Conservation (phyloP, 2,888 invertebrate species). For the Tineola bisselliella region DNA sequence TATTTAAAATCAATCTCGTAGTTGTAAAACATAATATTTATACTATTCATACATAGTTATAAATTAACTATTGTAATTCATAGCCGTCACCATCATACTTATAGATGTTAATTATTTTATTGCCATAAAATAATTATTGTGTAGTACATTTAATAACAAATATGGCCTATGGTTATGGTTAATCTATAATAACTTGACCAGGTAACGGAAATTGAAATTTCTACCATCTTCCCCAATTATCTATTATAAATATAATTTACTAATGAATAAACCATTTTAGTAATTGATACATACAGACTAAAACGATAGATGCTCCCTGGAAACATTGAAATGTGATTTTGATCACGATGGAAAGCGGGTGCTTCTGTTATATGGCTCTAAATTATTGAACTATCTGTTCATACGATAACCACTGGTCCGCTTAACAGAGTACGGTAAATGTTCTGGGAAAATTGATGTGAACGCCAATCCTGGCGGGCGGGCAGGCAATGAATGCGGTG, state of each 20-base stretch:
- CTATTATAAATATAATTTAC: too few species aligned
- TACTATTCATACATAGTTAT: background rate
- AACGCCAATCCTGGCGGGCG: background rate
- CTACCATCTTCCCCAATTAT: too few species aligned
- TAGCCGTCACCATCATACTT: too few species aligned
- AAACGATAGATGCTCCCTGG: background rate
- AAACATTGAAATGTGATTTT: background rate
- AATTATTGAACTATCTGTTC: slow-evolving; percentile 11
- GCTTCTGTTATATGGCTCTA: background rate
- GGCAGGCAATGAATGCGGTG: slow-evolving; percentile 5
- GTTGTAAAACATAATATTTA: background rate
- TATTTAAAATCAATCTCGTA: slow-evolving; percentile 4
- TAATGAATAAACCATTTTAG: too few species aligned
- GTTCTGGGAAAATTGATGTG: slow-evolving; percentile 14
- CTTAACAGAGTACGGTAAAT: slow-evolving; percentile 13
- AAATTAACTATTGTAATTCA: background rate
- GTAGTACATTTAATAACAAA: too few species aligned
- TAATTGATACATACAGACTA: background rate
- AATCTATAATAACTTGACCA: too few species aligned
- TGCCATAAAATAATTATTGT: too few species aligned
- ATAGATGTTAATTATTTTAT: too few species aligned
- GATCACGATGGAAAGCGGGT: background rate
- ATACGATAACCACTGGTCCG: slow-evolving; percentile 8
- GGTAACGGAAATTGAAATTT: too few species aligned
- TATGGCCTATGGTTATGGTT: too few species aligned